Conservation (phyloP, 2,113 vertebrate genomes). For the Macrotus californicus region DNA sequence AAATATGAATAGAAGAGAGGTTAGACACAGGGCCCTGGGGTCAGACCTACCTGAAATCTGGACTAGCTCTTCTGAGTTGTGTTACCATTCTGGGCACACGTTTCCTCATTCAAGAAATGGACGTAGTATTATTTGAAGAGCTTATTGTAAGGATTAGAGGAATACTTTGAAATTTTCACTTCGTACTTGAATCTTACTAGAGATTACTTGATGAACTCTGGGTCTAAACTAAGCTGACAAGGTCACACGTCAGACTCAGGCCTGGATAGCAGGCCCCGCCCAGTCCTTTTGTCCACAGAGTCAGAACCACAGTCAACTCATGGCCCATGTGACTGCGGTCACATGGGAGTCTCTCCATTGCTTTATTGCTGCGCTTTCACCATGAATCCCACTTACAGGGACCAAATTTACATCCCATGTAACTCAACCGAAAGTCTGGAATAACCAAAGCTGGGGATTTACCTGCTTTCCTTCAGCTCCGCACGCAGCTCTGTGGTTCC, state of each 20-base stretch:
- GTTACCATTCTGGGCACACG: not conserved
- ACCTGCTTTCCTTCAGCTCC: not conserved
- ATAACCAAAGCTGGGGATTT: not conserved
- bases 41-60: not conserved
- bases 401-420: not conserved
- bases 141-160: not conserved
- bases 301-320: not conserved
- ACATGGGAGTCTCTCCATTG: not conserved
- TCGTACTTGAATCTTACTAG: not conserved
- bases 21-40: not conserved
- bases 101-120: not conserved
- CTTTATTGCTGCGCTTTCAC: not conserved
- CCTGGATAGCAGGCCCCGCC: not conserved
- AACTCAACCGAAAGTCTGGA: not conserved
- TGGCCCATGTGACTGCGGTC: not conserved
- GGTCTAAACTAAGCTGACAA: not conserved
- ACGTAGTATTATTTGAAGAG: not conserved
- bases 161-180: not conserved
- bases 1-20: not conserved
- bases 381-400: not conserved
- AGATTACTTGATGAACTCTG: not conserved
- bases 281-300: not conserved
- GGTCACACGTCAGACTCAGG: not conserved
- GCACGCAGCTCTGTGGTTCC: fast-evolving
- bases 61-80: not conserved